Percentiles rank a stretch among this genome's conserved stretches.
These are phyloP conservation scores for Panorpa germanica DNA, from an alignment of 2,888 invertebrate genomes.

Conservation along the genomic window DNA sequence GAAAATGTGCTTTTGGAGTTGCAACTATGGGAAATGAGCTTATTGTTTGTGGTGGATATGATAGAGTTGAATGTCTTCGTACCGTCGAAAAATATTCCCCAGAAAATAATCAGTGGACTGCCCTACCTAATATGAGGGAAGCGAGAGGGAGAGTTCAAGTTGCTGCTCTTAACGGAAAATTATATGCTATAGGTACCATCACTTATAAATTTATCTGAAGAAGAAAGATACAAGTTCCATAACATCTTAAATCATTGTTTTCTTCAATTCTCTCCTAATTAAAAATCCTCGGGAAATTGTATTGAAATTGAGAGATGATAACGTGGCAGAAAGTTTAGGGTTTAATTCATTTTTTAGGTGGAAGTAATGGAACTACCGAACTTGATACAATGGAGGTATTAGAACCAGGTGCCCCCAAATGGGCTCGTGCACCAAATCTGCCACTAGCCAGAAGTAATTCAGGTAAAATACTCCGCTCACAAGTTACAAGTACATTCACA, in stretches of 20 bases:
- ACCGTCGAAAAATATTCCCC: slow-evolving; percentile 59
- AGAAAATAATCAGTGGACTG: slow-evolving; percentile 44
- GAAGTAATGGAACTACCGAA: slow-evolving; percentile 68
- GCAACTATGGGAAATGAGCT: slow-evolving; percentile 49
- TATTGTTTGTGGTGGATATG: slow-evolving; percentile 68
- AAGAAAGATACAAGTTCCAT: no score
- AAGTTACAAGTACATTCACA: no score
- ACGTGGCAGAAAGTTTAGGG: no score
- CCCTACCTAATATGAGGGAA: slow-evolving; percentile 48
- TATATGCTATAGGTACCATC: slow-evolving; percentile 64
- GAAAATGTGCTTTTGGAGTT: slow-evolving; percentile 59
- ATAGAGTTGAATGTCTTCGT: slow-evolving; percentile 64
- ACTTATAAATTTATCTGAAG: no score
- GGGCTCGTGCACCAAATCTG: slow-evolving; percentile 31
- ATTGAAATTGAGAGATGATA: no score
- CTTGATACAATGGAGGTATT: slow-evolving; percentile 43
- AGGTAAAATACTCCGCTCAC: no score
- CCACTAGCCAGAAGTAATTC: slow-evolving; percentile 47
- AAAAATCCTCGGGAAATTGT: no score
- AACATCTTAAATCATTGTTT: no score
- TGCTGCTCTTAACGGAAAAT: slow-evolving; percentile 41
- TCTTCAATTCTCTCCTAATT: no score
- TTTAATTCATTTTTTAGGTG: no score
- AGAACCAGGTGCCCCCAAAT: slow-evolving; percentile 28
- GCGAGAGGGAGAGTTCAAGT: slow-evolving; percentile 65